Evolutionary conservation across 1,140 invertebrate species (phyloP), one percentile per base, ranked within the genome.

Genomic region (Brachionus rubens): DNA sequence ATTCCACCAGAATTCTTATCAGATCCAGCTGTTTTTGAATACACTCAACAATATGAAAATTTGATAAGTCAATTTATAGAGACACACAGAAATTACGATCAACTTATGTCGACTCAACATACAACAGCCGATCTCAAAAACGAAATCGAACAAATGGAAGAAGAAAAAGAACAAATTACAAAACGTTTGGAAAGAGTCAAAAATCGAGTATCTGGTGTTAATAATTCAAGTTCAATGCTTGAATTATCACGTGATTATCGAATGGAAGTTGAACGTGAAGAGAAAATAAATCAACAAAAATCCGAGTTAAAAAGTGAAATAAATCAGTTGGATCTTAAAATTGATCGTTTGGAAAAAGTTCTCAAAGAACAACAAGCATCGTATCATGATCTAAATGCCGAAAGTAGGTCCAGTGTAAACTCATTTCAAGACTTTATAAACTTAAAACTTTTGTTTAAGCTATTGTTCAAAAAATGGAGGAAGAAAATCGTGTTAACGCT

Each of bases 11-110:
- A 93, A 78, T 89, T 92, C 68, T 85, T 90, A 75, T 87, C 88
- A n/a, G 92, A 93, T 80, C 87, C 88, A 40, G 90, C 91, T 76
- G 88, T 93, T 50, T 87, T 88, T 77, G 88, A 88, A 75, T 82
- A 92, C 6, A 88, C 91, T 80, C 87, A 89, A 78, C 88, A 89
- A 84, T 93, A 93, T 85, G 88, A 90, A 76, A 87, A 87, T 78
- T 81, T 91, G n/a, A 91, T 93, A 48, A 90, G 91, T 77, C 88
- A 91, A 79, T 94, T 94, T 82, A 93, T 92, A 84, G 86, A 88
- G 3, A 84, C 89, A 1, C 92, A 94, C 80, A 92, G 90, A 80
- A 88, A 90, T 80, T 87, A 88, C 62, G 88, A 91, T 78, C 82
- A 87, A 21, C 83, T 90, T 68, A 89, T 89, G 79, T 88, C 86